These are phyloP conservation scores for Calidris pugnax DNA, from an alignment of 2,113 vertebrate genomes.

Conservation along the genomic window DNA sequence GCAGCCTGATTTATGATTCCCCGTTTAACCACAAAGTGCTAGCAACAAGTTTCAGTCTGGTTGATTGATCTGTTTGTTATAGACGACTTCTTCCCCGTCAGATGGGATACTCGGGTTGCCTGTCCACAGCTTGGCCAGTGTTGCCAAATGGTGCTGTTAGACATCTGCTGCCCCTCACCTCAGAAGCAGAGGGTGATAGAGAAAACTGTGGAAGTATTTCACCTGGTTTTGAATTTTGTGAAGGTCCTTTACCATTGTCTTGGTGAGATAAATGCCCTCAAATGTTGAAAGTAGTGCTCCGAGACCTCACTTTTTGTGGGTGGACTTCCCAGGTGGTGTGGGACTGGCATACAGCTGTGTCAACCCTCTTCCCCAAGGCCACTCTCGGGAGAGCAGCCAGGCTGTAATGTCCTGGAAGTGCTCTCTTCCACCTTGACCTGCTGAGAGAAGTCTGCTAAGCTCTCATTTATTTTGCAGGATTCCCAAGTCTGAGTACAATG, in stretches of 20 bases:
- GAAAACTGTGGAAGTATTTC: not conserved
- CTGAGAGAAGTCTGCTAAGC: not conserved
- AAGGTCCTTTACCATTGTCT: not conserved
- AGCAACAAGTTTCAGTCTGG: not conserved
- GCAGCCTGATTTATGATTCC: not conserved
- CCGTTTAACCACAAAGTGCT: not conserved
- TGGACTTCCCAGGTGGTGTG: not conserved
- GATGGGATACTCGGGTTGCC: not conserved
- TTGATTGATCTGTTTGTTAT: not conserved
- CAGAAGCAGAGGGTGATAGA: not conserved
- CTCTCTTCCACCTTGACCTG: not conserved
- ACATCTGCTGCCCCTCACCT: not conserved
- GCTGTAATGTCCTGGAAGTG: not conserved
- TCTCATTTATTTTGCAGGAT: not conserved
- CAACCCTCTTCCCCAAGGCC: not conserved
- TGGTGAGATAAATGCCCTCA: not conserved
- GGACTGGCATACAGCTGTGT: rapidly evolving
- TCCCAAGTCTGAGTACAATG: not conserved
- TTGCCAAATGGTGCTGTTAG: not conserved
- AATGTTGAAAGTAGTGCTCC: not conserved
- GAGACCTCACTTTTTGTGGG: not conserved
- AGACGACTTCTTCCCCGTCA: not conserved
- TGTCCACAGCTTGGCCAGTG: not conserved
- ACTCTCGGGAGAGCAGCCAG: not conserved
- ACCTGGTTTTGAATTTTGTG: not conserved